Evolutionary conservation across 2,113 vertebrate genomes (phyloP).

Genomic region (Notothenia coriiceps): DNA sequence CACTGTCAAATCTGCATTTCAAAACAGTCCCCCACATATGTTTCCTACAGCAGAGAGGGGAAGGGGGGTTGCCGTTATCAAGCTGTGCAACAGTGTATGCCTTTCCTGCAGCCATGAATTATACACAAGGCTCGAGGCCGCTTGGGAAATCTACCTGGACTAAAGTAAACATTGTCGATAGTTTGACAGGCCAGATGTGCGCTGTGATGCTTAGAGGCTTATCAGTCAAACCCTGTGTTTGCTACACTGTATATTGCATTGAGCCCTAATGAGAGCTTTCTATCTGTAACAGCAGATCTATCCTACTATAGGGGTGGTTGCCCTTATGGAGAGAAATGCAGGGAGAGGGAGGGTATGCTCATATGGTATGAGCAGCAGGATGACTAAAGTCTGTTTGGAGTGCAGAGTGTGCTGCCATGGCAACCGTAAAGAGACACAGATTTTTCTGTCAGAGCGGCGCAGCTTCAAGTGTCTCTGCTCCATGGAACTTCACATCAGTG

Average conservation of each 20-base stretch:
- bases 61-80: conserved; percentile 25
- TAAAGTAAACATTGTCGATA: conserved; percentile 37
- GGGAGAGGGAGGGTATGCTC: conserved; percentile 31
- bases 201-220: conserved; percentile 5
- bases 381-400: conserved; percentile 79
- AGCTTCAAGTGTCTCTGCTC: conserved; percentile 54
- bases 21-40: conserved; percentile 40
- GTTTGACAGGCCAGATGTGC: conserved; percentile 46
- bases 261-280: conserved; percentile 53
- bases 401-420: conserved; percentile 80
- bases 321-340: conserved; percentile 47
- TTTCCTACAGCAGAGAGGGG: conserved; percentile 30
- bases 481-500: conserved; percentile 31
- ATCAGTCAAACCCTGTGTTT: conserved; percentile 20
- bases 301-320: conserved; percentile 48
- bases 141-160: conserved; percentile 62
- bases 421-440: conserved; percentile 76
- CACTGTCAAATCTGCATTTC: conserved; percentile 61
- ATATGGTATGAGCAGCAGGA: conserved; percentile 31
- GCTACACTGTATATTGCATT: conserved; percentile 3
- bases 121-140: conserved; percentile 27
- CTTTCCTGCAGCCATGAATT: conserved; percentile 44
- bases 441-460: conserved; percentile 55
- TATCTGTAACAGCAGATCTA: conserved; percentile 14
- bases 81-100: conserved; percentile 40